phyloP scores from a whole-genome alignment of 2,797 vertebrate species.

The Pitangus sulphuratus region DNA sequence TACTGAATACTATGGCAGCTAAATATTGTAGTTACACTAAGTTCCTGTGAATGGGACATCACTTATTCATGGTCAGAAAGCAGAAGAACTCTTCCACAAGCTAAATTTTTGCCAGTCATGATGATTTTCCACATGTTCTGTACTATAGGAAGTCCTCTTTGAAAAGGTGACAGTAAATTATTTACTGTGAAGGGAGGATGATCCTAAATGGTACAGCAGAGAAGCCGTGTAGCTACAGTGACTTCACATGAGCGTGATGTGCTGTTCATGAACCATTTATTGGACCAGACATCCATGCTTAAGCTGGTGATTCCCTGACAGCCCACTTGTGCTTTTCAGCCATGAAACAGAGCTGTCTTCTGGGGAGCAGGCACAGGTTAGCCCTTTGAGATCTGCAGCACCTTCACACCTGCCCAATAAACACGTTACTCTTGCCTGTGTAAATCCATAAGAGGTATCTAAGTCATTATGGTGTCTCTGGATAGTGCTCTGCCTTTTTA shows the following conservation, averaged over 20 bases:
- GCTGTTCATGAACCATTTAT: neutral
- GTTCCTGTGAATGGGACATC: neutral
- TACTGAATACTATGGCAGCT: neutral
- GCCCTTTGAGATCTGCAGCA: neutral
- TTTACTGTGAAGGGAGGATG: neutral
- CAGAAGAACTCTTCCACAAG: neutral
- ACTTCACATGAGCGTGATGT: neutral
- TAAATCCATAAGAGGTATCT: neutral
- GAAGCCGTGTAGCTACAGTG: neutral
- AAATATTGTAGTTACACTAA: conserved; percentile 30
- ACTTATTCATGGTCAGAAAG: conserved; percentile 48
- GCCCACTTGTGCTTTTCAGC: rapidly evolving
- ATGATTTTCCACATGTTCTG: neutral
- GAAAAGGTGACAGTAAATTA: conserved; percentile 32
- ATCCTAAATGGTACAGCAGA: conserved; percentile 35
- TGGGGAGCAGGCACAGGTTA: neutral
- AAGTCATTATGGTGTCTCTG: neutral
- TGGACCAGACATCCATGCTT: neutral
- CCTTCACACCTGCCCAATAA: neutral
- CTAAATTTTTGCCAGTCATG: neutral
- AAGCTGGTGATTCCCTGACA: neutral
- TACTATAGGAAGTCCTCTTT: neutral
- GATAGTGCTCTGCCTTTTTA: neutral
- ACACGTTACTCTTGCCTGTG: neutral
- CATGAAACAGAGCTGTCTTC: neutral